Evolutionary conservation across 2,113 vertebrate genomes (phyloP), one percentile per base, ranked within the genome.

Genomic region (Grammomys dolichurus): DNA sequence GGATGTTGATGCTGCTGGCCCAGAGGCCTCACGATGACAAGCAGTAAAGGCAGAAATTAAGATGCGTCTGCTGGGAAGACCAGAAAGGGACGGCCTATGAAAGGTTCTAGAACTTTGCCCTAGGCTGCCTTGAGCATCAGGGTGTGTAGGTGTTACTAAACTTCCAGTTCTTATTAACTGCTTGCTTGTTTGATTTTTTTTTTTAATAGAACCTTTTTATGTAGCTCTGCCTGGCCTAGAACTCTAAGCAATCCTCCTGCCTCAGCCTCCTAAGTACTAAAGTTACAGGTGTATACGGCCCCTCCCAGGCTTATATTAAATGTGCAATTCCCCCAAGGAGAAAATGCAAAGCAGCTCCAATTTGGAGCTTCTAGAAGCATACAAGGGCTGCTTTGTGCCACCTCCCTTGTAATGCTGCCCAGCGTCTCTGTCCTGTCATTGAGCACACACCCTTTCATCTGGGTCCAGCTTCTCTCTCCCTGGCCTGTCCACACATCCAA

Each of bases 371-470:
- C 0, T 17, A 76, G 84, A 87, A 80, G 28, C 11, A 8, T 60
- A 51, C 72, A 78, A 54, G 73, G 67, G 26, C 19, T 46, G 78
- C 90, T 90, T 91, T 92, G 87, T 94, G 63, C 72, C 26, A 6
- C 63, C 67, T 65, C 85, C 88, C 93, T 65, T 91, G 85, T 93
- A 48, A 54, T 56, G 73, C 72, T 95, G 95, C 54, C 77, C 85
- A 58, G 60, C 78, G 17, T 82, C 24, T 65, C 40, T 40, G 28
- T 82, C 81, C 91, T 48, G 48, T 56, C 86, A 31, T 20, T 26
- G 73, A 93, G 87, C 69, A 80, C 89, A 92, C 92, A 88, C 96
- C 85, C 93, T 93, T 82, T 70, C 40, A 48, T 96, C 93, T 95
- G 81, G 81, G 51, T 93, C 51, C 78, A 54, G 51, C 60, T 31